A percentile compares a stretch with the other conserved stretches of the same genome.
These are phyloP conservation scores for Papio anubis DNA, from an alignment of 2,113 vertebrate species.

Conservation along the genomic window DNA sequence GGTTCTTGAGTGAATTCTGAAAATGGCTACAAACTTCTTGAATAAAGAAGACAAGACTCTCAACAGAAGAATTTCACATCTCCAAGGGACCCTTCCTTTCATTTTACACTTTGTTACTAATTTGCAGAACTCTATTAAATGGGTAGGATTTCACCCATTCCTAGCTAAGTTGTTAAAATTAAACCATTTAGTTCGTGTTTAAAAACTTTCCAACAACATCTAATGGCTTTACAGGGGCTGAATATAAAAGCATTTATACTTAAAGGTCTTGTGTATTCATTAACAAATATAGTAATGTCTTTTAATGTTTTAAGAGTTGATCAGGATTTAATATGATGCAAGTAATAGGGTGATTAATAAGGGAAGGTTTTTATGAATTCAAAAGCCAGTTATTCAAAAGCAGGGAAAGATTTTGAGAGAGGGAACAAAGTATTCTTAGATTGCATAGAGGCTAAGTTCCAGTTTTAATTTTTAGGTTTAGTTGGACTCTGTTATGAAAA, in stretches of 20 bases:
- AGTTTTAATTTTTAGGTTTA: not conserved
- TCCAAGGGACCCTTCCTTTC: not conserved
- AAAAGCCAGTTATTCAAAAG: not conserved
- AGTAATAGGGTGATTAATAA: not conserved
- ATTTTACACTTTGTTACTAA: not conserved
- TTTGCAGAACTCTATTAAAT: not conserved
- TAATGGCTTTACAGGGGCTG: not conserved
- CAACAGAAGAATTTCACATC: slow-evolving; percentile 1
- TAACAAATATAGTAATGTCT: not conserved
- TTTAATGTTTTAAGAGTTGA: slow-evolving; percentile 10
- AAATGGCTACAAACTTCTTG: slow-evolving; percentile 4
- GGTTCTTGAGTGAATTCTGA: slow-evolving; percentile 36
- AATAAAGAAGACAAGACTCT: slow-evolving; percentile 40
- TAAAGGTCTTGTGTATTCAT: slow-evolving; percentile 13
- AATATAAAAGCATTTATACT: not conserved
- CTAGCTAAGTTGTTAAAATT: not conserved
- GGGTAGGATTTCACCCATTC: not conserved
- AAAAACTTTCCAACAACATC: not conserved
- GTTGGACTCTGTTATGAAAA: not conserved
- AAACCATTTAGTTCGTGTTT: not conserved
- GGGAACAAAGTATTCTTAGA: not conserved
- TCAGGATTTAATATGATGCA: not conserved
- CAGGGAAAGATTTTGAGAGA: not conserved
- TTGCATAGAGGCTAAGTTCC: not conserved
- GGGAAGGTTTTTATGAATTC: not conserved